A percentile compares a stretch with the other conserved stretches of the same genome.
phyloP scores from a whole-genome alignment of 2,888 invertebrate species.

The Siphlonurus alternatus region DNA sequence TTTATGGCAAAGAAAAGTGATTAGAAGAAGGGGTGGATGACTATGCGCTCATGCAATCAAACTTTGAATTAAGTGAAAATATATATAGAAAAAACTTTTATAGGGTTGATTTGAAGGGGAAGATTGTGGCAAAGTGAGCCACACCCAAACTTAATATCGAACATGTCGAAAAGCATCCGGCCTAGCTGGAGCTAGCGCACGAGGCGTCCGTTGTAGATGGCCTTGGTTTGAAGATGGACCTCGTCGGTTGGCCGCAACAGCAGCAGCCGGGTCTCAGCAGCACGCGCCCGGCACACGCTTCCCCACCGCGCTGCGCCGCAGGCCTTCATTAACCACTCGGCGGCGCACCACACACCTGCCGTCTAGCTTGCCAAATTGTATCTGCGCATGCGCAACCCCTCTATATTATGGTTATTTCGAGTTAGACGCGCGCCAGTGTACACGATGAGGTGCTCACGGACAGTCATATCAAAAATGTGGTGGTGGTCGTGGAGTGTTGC shows the following conservation, averaged over 20 bases:
- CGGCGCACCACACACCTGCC: background rate
- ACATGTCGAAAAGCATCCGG: too few species aligned
- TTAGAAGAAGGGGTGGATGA: background rate
- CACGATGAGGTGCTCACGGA: background rate
- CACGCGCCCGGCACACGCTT: conserved; percentile 1
- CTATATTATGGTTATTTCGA: background rate
- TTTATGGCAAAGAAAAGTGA: background rate
- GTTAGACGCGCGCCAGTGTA: background rate
- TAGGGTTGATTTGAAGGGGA: too few species aligned
- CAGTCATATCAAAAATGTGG: background rate
- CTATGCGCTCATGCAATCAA: background rate
- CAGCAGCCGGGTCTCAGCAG: background rate
- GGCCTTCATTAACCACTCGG: background rate
- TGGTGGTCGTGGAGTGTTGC: background rate
- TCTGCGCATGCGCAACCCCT: background rate
- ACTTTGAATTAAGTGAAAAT: too few species aligned
- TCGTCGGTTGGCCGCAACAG: background rate
- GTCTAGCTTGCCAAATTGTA: background rate
- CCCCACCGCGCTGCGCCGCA: background rate
- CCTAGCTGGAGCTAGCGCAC: too few species aligned
- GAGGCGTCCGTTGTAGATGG: background rate
- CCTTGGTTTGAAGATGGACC: background rate
- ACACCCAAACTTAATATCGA: background rate
- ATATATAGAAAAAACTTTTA: too few species aligned
- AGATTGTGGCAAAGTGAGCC: too few species aligned